phyloP scores from a whole-genome alignment of 2,797 vertebrate genomes.

The Ceryle rudis region DNA sequence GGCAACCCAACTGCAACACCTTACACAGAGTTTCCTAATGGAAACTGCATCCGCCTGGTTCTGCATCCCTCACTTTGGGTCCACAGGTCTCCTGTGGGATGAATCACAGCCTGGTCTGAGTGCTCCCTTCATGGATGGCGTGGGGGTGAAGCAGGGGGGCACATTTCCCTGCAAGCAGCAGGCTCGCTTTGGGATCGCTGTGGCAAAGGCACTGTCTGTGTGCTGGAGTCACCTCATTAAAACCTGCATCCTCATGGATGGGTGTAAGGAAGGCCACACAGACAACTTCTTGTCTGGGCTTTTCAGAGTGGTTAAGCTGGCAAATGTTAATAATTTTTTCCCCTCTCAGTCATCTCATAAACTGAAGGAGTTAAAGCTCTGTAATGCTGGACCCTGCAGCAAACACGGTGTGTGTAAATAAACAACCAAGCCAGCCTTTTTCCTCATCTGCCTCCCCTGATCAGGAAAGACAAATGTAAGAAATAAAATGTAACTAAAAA shows the following conservation, averaged over 20 bases:
- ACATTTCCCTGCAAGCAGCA: rapidly evolving
- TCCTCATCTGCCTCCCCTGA: background rate
- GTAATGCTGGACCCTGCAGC: background rate
- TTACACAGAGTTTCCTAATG: background rate
- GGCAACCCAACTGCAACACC: background rate
- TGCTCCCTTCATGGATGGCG: background rate
- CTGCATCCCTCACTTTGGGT: background rate
- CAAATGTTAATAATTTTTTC: background rate
- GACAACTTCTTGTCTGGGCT: background rate
- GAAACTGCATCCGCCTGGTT: background rate
- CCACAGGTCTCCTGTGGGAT: rapidly evolving
- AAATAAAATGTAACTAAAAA: background rate
- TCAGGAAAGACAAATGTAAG: background rate
- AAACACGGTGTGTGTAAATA: rapidly evolving
- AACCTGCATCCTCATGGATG: background rate
- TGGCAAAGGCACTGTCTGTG: background rate
- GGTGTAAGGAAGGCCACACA: background rate
- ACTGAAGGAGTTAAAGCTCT: background rate
- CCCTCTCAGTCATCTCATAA: background rate
- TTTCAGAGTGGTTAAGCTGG: background rate
- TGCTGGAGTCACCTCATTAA: background rate
- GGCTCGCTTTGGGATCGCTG: background rate
- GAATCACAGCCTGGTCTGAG: background rate
- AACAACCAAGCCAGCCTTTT: background rate
- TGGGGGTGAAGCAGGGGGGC: rapidly evolving